Base-by-base conservation (phyloP, 2,888 invertebrate species). In the Apotomis capreana region DNA sequence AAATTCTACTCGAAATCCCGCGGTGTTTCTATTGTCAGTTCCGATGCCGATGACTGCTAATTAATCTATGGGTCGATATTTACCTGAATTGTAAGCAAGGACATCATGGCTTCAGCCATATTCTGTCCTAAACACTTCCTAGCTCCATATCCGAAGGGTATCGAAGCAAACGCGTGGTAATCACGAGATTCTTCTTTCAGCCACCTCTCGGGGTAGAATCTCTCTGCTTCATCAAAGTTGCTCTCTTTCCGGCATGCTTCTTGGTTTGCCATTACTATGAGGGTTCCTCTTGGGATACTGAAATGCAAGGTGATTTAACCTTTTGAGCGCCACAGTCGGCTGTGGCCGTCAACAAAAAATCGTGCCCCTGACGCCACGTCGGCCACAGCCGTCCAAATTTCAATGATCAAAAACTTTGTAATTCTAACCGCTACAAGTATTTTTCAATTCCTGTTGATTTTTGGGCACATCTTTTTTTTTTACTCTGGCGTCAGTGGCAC, bases 181-280 rank as follows among this genome's bases (percentile, higher is more conserved):
- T 93, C 87, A 37, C 87, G 82, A 0, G 86, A 75, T 10, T 92
- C 91, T 0, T 81, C 68, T 13, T 84, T 84, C 13, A 95, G 78
- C 96, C 96, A 96, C 71, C 96, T 89, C 76, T 95, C 95, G 0
- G 96, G 95, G 74, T 89, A 86, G 78, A 95, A 96, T 72, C 93
- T 94, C 0, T 87, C 79, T 0, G 95, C 94, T 76, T 95, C 95
- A 40, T 95, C 95, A 77, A 94, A 96, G 81, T 95, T 94, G 76
- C 95, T 94, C 76, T 96, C 95, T 68, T 94, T 93, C 69, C 94
- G 81, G 13, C 95, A 94, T 0, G 95, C 89, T 61, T 95, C 92
- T 84, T 95, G 94, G 59, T 94, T 95, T 0, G 95, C 95, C 94
- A 95, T 95, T 78, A 96, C 92, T 13, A 96, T 90, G 9, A 94